Base-by-base conservation (phyloP, 1,140 invertebrate species). In the Drosophila persimilis region DNA sequence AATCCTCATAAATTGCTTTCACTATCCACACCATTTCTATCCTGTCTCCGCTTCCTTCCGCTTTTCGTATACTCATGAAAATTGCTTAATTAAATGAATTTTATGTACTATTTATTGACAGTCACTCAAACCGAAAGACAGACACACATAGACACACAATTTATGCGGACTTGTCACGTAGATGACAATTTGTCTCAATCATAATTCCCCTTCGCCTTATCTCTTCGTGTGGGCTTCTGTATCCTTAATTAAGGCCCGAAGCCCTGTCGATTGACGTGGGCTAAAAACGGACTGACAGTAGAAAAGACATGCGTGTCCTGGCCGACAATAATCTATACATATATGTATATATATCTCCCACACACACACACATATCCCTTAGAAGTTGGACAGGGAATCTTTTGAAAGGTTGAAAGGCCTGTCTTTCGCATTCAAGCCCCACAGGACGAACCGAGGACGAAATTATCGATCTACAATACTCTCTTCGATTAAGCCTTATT, bases 21-120 rank as follows among this genome's bases (percentile, higher is more conserved):
- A 86, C 69, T 80, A 85, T 85, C 81, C 66, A 44, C 4, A 61
- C 58, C 56, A 79, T 69, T 66, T 69, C 47, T 22, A 29, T 45
- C 41, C 67, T 58, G 67, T 60, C 72, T 60, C 58, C 56, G 53
- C 59, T 59, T 55, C 31, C 59, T 17, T 17, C 17, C 17, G 62
- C 22, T 58, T 73, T 24, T 24, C 55, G 35, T 5, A 39, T 11
- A 45, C 65, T 70, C 70, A 77, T 74, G 35, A 67, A 88, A 88
- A 81, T 77, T 78, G 83, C 81, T 88, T 86, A 86, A 86, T 86
- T 89, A 86, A 86, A 86, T 86, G 74, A 83, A 77, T 83, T 86
- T 89, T 79, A 88, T 75, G 66, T 78, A 56, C 58, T 77, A 85
- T 80, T 64, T 77, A 85, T 80, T 64, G 74, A 67, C 73, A 78